Evolutionary conservation across 2,888 invertebrate species (phyloP).

Genomic region (Sminthurides aquaticus): DNA sequence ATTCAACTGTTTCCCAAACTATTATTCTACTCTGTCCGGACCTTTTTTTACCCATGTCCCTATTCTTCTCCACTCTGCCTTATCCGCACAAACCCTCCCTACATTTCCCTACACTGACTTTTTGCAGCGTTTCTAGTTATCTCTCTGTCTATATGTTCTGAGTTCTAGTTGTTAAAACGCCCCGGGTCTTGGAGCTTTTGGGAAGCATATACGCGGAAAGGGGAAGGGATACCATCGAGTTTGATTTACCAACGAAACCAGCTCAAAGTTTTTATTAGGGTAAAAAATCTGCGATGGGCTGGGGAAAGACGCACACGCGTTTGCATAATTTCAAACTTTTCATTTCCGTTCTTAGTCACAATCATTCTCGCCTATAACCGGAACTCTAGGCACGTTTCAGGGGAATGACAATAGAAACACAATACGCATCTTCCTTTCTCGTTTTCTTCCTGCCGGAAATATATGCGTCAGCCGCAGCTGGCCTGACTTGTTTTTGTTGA

Average conservation of each 20-base stretch:
- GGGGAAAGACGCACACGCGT: slow-evolving; percentile 35
- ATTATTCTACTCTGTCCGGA: not conserved
- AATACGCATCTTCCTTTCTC: slow-evolving; percentile 5
- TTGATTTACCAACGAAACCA: no score
- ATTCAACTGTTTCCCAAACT: not conserved
- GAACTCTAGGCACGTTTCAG: slow-evolving; percentile 13
- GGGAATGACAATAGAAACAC: slow-evolving; percentile 4
- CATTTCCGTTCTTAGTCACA: slow-evolving; percentile 38
- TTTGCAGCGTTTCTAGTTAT: not conserved
- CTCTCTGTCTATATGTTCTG: no score
- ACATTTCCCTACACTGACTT: not conserved
- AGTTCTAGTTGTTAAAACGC: no score
- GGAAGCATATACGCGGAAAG: no score
- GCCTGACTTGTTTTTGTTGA: not conserved
- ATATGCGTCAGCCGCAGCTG: not conserved
- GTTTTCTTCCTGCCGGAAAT: slow-evolving; percentile 19
- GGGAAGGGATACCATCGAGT: no score
- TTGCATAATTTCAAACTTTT: slow-evolving; percentile 43
- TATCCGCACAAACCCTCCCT: not conserved
- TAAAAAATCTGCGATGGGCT: not conserved
- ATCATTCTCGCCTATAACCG: slow-evolving; percentile 23
- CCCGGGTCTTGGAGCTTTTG: no score
- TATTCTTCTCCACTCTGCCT: not conserved
- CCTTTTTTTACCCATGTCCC: not conserved
- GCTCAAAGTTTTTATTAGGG: no score